Evolutionary conservation across 2,113 vertebrate species (phyloP), one percentile per base, ranked within the genome.

Genomic region (Cinclus mexicanus): DNA sequence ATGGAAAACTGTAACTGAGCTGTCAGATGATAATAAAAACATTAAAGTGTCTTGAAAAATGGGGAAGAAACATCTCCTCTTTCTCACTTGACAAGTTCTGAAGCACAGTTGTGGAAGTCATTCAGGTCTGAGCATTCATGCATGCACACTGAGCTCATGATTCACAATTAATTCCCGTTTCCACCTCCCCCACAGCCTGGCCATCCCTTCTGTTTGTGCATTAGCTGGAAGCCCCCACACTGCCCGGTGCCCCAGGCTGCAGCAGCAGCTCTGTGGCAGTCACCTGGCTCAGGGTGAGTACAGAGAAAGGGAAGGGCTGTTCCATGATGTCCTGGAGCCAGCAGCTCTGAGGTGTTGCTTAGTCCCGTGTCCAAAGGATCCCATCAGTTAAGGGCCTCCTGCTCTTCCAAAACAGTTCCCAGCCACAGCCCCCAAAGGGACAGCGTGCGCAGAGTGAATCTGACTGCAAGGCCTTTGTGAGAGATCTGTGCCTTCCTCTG

Each of bases 61-160:
- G 3, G 7, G 56, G 56, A 90, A 57, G 44, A 59, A 83, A 80
- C 65, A 24, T 23, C 79, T 93, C 63, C 83, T 39, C 46, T 85
- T 89, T 93, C 84, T 89, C 75, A 74, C 64, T 83, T 81, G 90
- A 74, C 87, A 23, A 52, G 39, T 83, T 90, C 75, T 88, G 92
- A 83, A 83, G 41, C 6, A 20, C 2, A 16, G 14, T 39, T 63
- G 75, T 83, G 52, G 67, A 95, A 96, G 87, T 93, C 87, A 91
- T 80, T 96, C 84, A 90, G 87, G 78, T 83, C 82, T 93, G 89
- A 83, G 90, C 93, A 90, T 88, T 95, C 93, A 93, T 94, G 94
- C 94, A 90, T 90, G 83, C 75, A 92, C n/a, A 5, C 67, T 69
- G 79, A 90, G 88, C 76, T 90, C 85, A 77, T 39, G 85, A 95